Percentiles rank a stretch among this genome's conserved stretches.
These are phyloP conservation scores for Pterocles orientalis DNA, from an alignment of 2,113 vertebrate genomes.

Conservation along the genomic window DNA sequence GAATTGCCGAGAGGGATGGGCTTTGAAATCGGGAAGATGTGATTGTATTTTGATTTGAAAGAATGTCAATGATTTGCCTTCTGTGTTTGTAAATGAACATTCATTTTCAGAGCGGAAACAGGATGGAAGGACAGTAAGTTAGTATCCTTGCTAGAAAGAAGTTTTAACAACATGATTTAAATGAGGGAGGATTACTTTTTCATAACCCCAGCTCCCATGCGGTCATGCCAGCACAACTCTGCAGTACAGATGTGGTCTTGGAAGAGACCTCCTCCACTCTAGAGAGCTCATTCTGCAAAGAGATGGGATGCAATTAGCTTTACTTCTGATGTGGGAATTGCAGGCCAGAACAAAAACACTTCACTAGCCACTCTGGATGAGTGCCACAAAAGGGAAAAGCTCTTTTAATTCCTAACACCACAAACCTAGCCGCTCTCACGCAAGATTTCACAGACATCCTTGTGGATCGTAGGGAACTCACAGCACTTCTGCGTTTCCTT, in stretches of 20 bases:
- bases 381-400: background rate
- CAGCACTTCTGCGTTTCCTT: background rate
- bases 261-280: background rate
- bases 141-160: background rate
- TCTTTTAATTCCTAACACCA: background rate
- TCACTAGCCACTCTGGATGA: background rate
- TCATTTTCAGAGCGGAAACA: background rate
- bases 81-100: background rate
- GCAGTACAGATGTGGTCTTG: background rate
- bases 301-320: background rate
- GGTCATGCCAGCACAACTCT: background rate
- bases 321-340: background rate
- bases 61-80: background rate
- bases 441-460: background rate
- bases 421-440: background rate
- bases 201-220: background rate
- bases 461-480: background rate
- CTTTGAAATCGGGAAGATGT: background rate
- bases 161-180: background rate
- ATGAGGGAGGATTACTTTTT: background rate
- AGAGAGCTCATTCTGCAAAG: background rate
- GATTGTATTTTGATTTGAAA: conserved; percentile 22
- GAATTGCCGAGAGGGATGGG: background rate
- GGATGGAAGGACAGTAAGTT: background rate
- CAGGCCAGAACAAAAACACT: background rate